Conservation (phyloP, 2,888 invertebrate species). For the Halictus ligatus region DNA sequence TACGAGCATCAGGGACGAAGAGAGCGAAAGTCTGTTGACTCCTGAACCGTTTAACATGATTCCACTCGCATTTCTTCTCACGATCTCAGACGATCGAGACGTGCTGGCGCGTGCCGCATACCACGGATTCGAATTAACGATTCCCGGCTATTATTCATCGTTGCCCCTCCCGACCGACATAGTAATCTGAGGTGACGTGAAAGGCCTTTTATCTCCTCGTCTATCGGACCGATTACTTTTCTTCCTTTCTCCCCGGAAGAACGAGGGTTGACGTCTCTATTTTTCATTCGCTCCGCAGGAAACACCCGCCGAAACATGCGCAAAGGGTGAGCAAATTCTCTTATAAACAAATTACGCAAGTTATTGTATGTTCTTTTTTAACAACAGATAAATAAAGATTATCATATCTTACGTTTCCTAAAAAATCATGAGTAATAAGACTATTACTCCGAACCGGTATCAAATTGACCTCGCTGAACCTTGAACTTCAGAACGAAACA, state of each 20-base stretch:
- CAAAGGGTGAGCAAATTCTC: too few species aligned
- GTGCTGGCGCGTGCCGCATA: too few species aligned
- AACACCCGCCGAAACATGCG: too few species aligned
- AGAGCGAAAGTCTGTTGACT: not conserved
- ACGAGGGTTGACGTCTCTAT: conserved; percentile 4
- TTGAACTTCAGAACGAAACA: too few species aligned
- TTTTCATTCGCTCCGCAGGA: conserved; percentile 1
- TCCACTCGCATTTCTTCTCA: not conserved
- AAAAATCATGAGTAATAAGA: too few species aligned
- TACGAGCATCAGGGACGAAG: not conserved
- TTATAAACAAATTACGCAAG: too few species aligned
- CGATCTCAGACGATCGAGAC: not conserved
- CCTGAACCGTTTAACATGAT: not conserved
- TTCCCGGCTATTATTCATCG: conserved; percentile 8
- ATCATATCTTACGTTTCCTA: too few species aligned
- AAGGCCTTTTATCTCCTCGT: conserved; percentile 25
- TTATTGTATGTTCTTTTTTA: too few species aligned
- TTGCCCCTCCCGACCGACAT: conserved; percentile 4
- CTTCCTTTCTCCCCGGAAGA: not conserved
- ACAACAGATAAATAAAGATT: too few species aligned
- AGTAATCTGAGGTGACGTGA: conserved; percentile 11
- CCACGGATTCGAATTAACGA: conserved; percentile 25
- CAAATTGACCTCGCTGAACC: too few species aligned
- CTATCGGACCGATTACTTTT: conserved; percentile 26
- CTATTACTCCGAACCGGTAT: too few species aligned